Evolutionary conservation across 92 coral and sea anemone species (phyloP).

Genomic region (Micromussa lordhowensis): DNA sequence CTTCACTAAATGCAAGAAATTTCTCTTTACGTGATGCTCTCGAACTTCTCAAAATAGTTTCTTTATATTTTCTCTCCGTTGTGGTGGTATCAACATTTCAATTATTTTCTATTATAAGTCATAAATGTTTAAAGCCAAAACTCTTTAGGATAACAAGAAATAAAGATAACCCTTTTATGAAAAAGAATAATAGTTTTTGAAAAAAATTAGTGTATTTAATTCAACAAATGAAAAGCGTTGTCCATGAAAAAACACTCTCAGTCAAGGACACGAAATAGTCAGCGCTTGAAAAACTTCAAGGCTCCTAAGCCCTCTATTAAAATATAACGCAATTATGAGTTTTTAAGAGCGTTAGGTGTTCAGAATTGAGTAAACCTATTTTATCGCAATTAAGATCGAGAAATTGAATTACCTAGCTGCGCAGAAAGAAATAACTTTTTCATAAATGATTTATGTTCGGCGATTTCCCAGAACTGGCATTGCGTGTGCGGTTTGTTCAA

Average conservation of each 20-base stretch:
- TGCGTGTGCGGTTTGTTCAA: slow-evolving; percentile 36
- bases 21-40: slow-evolving; percentile 33
- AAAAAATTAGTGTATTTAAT: slow-evolving; percentile 44
- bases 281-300: background rate
- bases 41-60: slow-evolving; percentile 18
- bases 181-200: slow-evolving; percentile 70
- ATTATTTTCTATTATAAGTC: slow-evolving; percentile 68
- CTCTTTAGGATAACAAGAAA: slow-evolving; percentile 59
- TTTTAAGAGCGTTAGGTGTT: background rate
- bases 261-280: slow-evolving; percentile 5
- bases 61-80: slow-evolving; percentile 6
- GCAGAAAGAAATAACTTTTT: slow-evolving; percentile 49
- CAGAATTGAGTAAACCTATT: slow-evolving; percentile 25
- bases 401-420: slow-evolving; percentile 48
- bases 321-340: background rate
- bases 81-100: slow-evolving; percentile 69
- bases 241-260: background rate
- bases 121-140: slow-evolving; percentile 78
- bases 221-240: slow-evolving; percentile 25
- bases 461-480: slow-evolving; percentile 1
- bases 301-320: too few relatives aligned
- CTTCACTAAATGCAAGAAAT: slow-evolving; percentile 19
- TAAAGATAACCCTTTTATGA: slow-evolving; percentile 78
- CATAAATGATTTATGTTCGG: slow-evolving; percentile 36
- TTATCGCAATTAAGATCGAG: slow-evolving; percentile 43